These are phyloP conservation scores for Agrochola lychnidis DNA, from an alignment of 2,888 invertebrate genomes.

Conservation along the genomic window DNA sequence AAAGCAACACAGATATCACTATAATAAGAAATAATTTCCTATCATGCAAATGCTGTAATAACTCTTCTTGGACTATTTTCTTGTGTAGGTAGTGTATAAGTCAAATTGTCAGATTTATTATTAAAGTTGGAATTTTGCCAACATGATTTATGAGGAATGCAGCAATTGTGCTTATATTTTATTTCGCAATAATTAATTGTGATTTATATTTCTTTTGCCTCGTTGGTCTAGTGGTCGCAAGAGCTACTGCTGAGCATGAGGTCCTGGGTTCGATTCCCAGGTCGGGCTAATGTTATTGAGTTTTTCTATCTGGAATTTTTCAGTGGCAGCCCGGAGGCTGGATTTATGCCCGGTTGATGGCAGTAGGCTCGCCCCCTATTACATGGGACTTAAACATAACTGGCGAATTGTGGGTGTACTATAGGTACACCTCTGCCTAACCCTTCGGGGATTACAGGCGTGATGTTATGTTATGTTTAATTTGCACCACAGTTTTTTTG, in stretches of 20 bases:
- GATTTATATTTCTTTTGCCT: neutral
- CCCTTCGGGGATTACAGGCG: too few species aligned
- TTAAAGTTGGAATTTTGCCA: constrained; percentile 23
- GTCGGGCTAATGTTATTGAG: too few species aligned
- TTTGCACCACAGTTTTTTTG: neutral
- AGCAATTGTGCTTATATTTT: constrained; percentile 17
- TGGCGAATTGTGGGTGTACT: too few species aligned
- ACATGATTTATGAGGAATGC: neutral
- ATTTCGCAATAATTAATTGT: neutral
- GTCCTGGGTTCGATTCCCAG: too few species aligned
- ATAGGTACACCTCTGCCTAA: too few species aligned
- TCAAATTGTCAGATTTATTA: constrained; percentile 10
- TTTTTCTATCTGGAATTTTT: too few species aligned
- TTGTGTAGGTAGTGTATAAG: constrained; percentile 1
- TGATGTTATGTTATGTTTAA: neutral
- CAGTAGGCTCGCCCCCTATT: neutral
- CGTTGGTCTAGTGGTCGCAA: neutral
- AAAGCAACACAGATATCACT: neutral
- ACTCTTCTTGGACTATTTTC: neutral
- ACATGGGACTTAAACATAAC: neutral
- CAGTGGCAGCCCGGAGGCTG: too few species aligned
- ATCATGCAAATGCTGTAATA: constrained; percentile 4
- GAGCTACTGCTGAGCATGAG: too few species aligned
- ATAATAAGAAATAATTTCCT: neutral
- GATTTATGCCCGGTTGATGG: too few species aligned